Conservation (phyloP, 2,113 vertebrate species). For the Abramis brama region DNA sequence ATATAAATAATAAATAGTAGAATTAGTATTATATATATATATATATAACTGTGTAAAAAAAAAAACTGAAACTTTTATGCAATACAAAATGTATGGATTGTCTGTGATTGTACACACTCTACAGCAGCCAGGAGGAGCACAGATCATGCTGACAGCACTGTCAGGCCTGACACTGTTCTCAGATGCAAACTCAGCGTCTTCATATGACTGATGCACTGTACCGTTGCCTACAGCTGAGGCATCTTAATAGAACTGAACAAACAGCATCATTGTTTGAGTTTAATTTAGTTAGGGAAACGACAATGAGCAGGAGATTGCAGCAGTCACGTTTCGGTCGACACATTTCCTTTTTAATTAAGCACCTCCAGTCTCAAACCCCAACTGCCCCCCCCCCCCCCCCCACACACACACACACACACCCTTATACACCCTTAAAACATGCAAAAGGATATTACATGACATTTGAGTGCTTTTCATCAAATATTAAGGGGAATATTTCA, state of each 20-base stretch:
- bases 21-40: too few relatives aligned
- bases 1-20: too few relatives aligned
- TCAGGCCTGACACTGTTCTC: neutral
- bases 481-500: slow-evolving; percentile 26
- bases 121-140: neutral
- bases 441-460: neutral
- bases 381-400: neutral
- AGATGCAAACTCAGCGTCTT: slow-evolving; percentile 7
- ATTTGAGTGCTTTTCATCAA: slow-evolving; percentile 16
- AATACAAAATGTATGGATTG: neutral
- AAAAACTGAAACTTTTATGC: too few relatives aligned
- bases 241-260: slow-evolving; percentile 51
- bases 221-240: slow-evolving; percentile 6
- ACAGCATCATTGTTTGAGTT: slow-evolving; percentile 52
- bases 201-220: slow-evolving; percentile 10
- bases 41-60: too few relatives aligned
- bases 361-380: neutral
- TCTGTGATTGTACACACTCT: neutral
- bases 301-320: neutral
- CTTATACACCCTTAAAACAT: neutral
- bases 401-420: neutral
- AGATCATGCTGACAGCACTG: neutral
- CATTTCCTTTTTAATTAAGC: slow-evolving; percentile 42
- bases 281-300: slow-evolving; percentile 48
- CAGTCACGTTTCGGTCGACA: slow-evolving; percentile 14